Evolutionary conservation across 2,797 vertebrate genomes (phyloP), one percentile per base, ranked within the genome.

Genomic region (Limnodromus scolopaceus): DNA sequence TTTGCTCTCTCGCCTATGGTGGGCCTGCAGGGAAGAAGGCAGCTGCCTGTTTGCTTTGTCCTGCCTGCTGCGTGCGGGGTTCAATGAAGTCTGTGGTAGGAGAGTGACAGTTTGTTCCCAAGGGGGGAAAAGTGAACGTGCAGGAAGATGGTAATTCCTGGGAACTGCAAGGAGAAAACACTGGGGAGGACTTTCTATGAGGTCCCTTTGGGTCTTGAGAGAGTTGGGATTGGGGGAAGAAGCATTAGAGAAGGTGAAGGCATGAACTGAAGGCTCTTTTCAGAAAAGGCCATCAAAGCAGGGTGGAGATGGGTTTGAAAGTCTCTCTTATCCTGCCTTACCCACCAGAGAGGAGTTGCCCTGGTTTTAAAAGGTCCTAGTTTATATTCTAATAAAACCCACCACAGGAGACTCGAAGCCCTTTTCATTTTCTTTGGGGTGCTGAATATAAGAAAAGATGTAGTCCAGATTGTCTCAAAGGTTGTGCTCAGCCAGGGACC

Each of bases 151-250:
- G 41, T n/a, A 57, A 69, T 89, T 93, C 58, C 63, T 49, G 25
- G 46, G n/a, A 87, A 55, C 2, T 61, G 34, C 32, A 36, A 72
- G 63, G 28, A 84, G 28, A 23, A 76, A 82, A 83, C 27, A 36
- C 19, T 17, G 0, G 1, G 46, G 54, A 87, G 36, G n/a, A 22
- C 23, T 85, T 87, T 53, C 27, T 81, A 0, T 1, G 2, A 34
- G 12, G 24, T 70, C 19, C 32, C 16, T 51, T 87, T 70, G 41
- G 55, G 17, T 79, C 23, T 94, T 9, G 3, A 48, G 53, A 63
- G 65, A 38, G 36, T 19, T 15, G 7, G 6, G 22, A 8, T 7
- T 10, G 9, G 3, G 14, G 24, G 18, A 71, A 60, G 65, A 36
- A 82, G 41, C 24, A 13, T 38, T 34, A 5, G 64, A 36, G 13